These are phyloP conservation scores for Episyrphus balteatus DNA, from an alignment of 1,140 invertebrate genomes.

Conservation along the genomic window DNA sequence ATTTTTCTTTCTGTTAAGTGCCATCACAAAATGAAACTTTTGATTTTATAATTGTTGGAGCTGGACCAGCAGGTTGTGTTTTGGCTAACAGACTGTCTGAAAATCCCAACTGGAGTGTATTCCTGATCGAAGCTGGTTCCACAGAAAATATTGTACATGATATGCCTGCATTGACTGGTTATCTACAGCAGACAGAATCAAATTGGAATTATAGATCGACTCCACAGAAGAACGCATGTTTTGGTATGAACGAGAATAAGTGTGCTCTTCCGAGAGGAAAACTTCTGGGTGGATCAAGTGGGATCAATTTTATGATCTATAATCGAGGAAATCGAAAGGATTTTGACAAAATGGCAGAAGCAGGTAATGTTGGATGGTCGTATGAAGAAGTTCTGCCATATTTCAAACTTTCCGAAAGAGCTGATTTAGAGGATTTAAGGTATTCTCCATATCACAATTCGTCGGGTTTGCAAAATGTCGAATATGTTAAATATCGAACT, in stretches of 20 bases:
- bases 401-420: slow-evolving; percentile 46
- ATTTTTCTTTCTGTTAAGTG: slow-evolving; percentile 10
- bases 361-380: slow-evolving; percentile 55
- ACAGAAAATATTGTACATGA: slow-evolving; percentile 53
- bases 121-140: slow-evolving; percentile 51
- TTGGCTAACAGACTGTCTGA: slow-evolving; percentile 59
- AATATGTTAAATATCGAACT: slow-evolving; percentile 41
- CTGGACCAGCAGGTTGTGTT: slow-evolving; percentile 67
- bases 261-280: slow-evolving; percentile 48
- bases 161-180: slow-evolving; percentile 48
- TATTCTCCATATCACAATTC: slow-evolving; percentile 40
- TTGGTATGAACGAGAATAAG: slow-evolving; percentile 36
- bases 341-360: slow-evolving; percentile 57
- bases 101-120: slow-evolving; percentile 37
- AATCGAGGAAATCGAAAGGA: slow-evolving; percentile 61
- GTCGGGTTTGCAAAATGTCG: slow-evolving; percentile 39
- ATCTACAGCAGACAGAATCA: slow-evolving; percentile 39
- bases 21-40: slow-evolving; percentile 39
- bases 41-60: slow-evolving; percentile 78
- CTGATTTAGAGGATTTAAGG: slow-evolving; percentile 37
- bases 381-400: slow-evolving; percentile 58
- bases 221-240: slow-evolving; percentile 45
- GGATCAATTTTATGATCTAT: slow-evolving; percentile 76
- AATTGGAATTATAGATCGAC: slow-evolving; percentile 59
- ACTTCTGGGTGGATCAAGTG: slow-evolving; percentile 56